Evolutionary conservation across 2,888 invertebrate genomes (phyloP), one percentile per base, ranked within the genome.

Genomic region (Sialis fuliginosa): DNA sequence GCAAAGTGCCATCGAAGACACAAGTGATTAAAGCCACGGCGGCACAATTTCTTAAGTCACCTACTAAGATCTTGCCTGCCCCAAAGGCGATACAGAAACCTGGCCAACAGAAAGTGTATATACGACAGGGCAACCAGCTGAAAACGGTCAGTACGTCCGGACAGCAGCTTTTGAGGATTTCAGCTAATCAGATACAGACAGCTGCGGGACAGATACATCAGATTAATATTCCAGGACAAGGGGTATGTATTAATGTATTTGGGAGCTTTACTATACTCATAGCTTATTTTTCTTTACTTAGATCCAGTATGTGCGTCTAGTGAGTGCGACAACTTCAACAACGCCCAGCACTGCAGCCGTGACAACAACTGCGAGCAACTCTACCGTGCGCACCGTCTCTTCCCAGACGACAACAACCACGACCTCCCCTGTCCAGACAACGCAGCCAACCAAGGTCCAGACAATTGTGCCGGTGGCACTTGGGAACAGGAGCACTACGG

Each of bases 221-320:
- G 58, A 77, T 82, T 50, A 79, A 79, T 61, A 75, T 80, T 50
- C 79, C 80, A 2, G 79, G 80, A 9, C 77, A 79, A 66, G 80
- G 79, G 53, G 78, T 78, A 65, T 67, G 66, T 60, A 50, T 46
- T 33, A 42, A 48, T 13, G 9, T 10, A 42, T 47, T 39, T 43
- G 12, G 10, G n/a, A 49, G 44, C n/a, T 35, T 8, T 39, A 48
- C 22, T 22, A 22, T 22, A 2, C 22, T 22, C 22, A 22, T 2
- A 2, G 22, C 22, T 22, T 22, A 22, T 34, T 49, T 49, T 34
- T 13, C 45, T 45, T 45, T 39, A 43, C 60, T 40, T 58, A 75
- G 75, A 72, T 83, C 50, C 83, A 83, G 57, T 83, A 81, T 58
- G 80, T 84, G 10, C 71, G 81, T 52, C 67, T 84, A 51, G 75